Conservation (phyloP, 1,140 invertebrate species). For the Archegozetes longisetosus region DNA sequence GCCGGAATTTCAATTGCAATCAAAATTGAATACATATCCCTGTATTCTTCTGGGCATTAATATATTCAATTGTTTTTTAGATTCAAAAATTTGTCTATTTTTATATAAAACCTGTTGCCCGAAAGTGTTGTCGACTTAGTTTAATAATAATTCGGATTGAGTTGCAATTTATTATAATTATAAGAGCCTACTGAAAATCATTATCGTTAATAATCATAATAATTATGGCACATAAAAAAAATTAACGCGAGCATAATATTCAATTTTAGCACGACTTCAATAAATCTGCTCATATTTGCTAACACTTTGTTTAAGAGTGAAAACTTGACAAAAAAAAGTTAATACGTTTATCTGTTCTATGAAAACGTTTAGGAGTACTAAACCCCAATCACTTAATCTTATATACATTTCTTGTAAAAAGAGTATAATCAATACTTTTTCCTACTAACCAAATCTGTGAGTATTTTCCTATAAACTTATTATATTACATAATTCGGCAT, state of each 20-base stretch:
- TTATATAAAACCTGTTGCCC: not conserved
- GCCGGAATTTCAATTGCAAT: not conserved
- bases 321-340: not conserved
- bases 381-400: too few relatives aligned
- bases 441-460: not conserved
- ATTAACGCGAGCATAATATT: not conserved
- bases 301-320: not conserved
- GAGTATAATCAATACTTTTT: not conserved
- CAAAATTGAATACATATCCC: not conserved
- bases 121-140: not conserved
- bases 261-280: not conserved
- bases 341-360: too few relatives aligned
- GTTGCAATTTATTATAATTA: not conserved
- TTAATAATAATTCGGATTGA: not conserved
- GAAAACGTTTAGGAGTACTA: too few relatives aligned
- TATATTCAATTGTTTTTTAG: too few relatives aligned
- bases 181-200: not conserved
- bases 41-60: not conserved
- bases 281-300: not conserved
- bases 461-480: not conserved
- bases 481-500: constrained; percentile 3
- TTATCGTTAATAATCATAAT: not conserved
- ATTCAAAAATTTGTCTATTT: too few relatives aligned
- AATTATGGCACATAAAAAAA: not conserved
- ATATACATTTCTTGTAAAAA: too few relatives aligned